These are phyloP conservation scores for Aphis gossypii DNA, from an alignment of 1,140 invertebrate species.

Conservation along the genomic window DNA sequence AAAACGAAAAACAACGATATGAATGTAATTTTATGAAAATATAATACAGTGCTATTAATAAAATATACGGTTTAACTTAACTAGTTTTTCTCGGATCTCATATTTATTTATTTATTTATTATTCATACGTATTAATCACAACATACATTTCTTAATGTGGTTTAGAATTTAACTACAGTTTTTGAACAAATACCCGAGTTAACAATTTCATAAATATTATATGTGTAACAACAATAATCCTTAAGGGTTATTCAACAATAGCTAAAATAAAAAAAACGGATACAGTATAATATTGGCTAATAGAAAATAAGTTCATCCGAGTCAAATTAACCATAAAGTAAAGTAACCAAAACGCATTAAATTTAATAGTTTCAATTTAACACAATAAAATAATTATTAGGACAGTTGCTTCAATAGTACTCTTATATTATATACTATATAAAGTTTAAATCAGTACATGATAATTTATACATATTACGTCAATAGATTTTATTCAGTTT, in stretches of 20 bases:
- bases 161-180: constrained; percentile 5
- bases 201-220: constrained; percentile 2
- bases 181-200: neutral
- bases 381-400: neutral
- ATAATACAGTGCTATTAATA: neutral
- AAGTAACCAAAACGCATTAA: neutral
- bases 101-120: neutral
- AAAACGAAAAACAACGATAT: neutral
- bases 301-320: neutral
- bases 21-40: neutral
- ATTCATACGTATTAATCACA: neutral
- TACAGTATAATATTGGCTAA: neutral
- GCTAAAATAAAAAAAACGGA: neutral
- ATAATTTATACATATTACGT: neutral
- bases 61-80: neutral
- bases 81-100: neutral
- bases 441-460: neutral
- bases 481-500: neutral
- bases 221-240: neutral
- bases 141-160: neutral
- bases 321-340: neutral
- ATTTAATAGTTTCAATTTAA: neutral
- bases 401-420: neutral
- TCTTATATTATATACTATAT: no score
- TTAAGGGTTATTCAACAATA: neutral